phyloP scores from a whole-genome alignment of 2,797 vertebrate genomes.

The Antrozous pallidus region DNA sequence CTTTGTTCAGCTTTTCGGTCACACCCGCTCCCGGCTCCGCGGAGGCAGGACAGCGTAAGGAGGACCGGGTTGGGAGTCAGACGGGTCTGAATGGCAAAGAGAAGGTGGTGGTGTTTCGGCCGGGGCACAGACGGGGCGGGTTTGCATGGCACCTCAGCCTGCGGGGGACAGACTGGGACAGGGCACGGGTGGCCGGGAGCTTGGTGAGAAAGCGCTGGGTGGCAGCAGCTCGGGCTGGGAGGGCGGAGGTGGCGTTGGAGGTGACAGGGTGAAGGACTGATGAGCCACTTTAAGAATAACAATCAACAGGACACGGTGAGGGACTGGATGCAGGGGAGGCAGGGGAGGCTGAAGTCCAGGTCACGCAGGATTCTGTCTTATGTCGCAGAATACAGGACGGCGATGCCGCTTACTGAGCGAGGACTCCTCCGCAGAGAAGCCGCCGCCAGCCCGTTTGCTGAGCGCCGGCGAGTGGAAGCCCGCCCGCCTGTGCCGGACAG shows the following conservation, averaged over 20 bases:
- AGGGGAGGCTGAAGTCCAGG: not conserved
- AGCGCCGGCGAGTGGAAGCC: too few relatives aligned
- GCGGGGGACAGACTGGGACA: not conserved
- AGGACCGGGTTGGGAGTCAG: not conserved
- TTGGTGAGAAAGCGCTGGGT: not conserved
- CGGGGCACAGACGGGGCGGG: not conserved
- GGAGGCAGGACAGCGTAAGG: not conserved
- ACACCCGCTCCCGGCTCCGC: not conserved
- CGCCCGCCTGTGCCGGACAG: too few relatives aligned
- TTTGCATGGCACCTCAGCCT: not conserved
- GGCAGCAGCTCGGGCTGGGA: not conserved
- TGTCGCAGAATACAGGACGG: fast-evolving
- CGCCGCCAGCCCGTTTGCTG: not conserved
- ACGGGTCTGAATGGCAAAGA: not conserved
- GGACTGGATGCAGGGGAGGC: not conserved
- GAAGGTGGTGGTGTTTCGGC: not conserved
- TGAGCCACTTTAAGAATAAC: not conserved
- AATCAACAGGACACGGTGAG: not conserved
- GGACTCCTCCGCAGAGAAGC: not conserved
- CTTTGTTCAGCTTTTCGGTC: not conserved
- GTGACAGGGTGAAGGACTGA: not conserved
- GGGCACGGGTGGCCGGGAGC: not conserved
- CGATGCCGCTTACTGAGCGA: not conserved
- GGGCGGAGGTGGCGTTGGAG: not conserved
- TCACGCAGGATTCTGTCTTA: not conserved